These are phyloP conservation scores for Trichacis sp. DNA, from an alignment of 2,888 invertebrate species.

Conservation along the genomic window DNA sequence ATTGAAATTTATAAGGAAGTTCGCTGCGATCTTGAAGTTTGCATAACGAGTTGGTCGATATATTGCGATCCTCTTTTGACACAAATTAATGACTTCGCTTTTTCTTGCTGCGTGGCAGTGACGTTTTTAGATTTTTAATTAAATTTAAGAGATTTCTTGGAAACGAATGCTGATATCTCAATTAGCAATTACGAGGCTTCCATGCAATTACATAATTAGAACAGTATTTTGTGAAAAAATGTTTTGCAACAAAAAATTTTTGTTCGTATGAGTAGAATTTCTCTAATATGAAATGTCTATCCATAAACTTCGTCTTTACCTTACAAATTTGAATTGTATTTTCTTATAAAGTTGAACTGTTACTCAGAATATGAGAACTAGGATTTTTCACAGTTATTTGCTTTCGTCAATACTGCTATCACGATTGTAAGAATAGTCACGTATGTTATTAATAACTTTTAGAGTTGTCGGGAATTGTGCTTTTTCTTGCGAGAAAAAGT, in stretches of 20 bases:
- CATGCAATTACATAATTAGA: constrained; percentile 35
- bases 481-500: constrained; percentile 24
- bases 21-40: too few relatives aligned
- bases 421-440: constrained; percentile 20
- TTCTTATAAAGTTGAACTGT: too few relatives aligned
- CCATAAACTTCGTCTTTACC: too few relatives aligned
- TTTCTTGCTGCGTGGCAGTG: constrained; percentile 8
- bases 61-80: constrained; percentile 37
- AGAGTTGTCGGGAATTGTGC: constrained; percentile 21
- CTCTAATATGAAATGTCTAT: too few relatives aligned
- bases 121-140: constrained; percentile 51
- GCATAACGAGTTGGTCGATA: constrained; percentile 32
- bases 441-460: constrained; percentile 32
- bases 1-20: too few relatives aligned
- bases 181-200: constrained; percentile 45
- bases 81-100: constrained; percentile 50
- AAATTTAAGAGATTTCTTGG: constrained; percentile 50
- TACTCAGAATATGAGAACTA: neutral
- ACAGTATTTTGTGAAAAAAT: constrained; percentile 11
- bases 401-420: neutral
- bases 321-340: too few relatives aligned
- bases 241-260: too few relatives aligned
- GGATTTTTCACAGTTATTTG: neutral
- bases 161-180: constrained; percentile 47
- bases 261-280: too few relatives aligned